Evolutionary conservation across 2,113 vertebrate genomes (phyloP), one percentile per base, ranked within the genome.

Genomic region (Pteruthius melanotis): DNA sequence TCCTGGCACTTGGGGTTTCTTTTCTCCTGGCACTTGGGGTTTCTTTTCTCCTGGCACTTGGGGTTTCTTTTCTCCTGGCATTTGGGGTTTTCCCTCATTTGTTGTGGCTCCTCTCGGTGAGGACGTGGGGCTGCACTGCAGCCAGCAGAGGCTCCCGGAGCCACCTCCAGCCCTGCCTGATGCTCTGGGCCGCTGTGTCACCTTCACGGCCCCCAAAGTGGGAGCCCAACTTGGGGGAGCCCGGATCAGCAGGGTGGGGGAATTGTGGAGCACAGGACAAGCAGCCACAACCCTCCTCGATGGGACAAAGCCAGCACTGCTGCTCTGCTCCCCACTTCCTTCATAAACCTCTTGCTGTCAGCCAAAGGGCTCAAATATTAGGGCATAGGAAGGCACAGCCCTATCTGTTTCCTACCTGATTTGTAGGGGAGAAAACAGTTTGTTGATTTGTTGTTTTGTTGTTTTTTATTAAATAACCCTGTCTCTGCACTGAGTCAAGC

Each of bases 101-200:
- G 22, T 69, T 3, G 0, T 6, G 2, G 2, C 79, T 57, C 10
- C 0, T 6, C 4, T 13, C 3, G 1, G 0, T 1, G 15, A 33
- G 74, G 53, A 44, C 4, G 3, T 0, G 3, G 24, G 40, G 35
- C 57, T 42, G 61, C 22, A 1, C 45, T 92, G 92, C 77, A 91
- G 56, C 57, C 50, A 10, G 37, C 2, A 78, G 94, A 93, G 92
- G 95, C 94, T 91, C 82, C 83, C 70, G 1, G 82, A 65, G 74
- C 40, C 11, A 1, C 45, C 72, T 18, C 33, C 90, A 78, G 70
- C 49, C 50, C 49, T 83, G 56, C 21, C 24, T 2, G 49, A 6
- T 12, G 27, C 68, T 90, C 66, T 14, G 33, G 5, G 42, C n/a
- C 31, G 64, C 45, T 39, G 35, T 10, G 5, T 15, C 83, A 27